Percentiles rank a stretch among this genome's conserved stretches.
phyloP scores from a whole-genome alignment of 2,888 invertebrate genomes.

The Drosophila acutilabella region DNA sequence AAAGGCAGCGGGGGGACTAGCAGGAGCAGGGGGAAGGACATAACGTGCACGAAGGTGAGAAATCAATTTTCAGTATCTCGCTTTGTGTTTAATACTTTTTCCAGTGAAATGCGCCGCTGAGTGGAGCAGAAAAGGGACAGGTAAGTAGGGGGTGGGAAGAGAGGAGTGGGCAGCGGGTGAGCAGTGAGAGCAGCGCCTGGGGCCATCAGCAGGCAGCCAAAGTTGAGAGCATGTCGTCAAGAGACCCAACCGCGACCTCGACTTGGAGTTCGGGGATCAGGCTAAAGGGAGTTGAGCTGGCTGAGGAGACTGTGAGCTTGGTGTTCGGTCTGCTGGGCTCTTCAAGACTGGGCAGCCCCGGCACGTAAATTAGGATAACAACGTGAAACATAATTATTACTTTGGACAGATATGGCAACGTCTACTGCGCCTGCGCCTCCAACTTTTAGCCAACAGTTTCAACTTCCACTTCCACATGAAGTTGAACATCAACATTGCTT shows the following conservation, averaged over 20 bases:
- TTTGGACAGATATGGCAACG: slow-evolving; percentile 77
- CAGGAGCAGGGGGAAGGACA: slow-evolving; percentile 20
- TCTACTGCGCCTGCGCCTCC: slow-evolving; percentile 38
- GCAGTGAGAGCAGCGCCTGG: slow-evolving; percentile 17
- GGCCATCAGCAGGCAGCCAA: slow-evolving; percentile 28
- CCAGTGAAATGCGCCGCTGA: slow-evolving; percentile 76
- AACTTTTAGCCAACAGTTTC: not conserved
- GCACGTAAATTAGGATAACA: slow-evolving; percentile 84
- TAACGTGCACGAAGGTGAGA: slow-evolving; percentile 83
- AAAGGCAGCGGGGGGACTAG: too few species aligned
- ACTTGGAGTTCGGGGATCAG: slow-evolving; percentile 14
- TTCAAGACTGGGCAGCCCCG: slow-evolving; percentile 50
- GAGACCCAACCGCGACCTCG: slow-evolving; percentile 10
- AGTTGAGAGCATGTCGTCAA: slow-evolving; percentile 10
- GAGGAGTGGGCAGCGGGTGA: not conserved
- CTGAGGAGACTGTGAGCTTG: not conserved
- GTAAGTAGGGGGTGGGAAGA: not conserved
- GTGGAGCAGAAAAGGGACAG: slow-evolving; percentile 5
- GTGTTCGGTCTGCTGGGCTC: not conserved
- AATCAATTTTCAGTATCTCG: slow-evolving; percentile 83
- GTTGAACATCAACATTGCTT: too few species aligned
- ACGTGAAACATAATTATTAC: slow-evolving; percentile 83
- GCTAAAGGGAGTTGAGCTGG: not conserved
- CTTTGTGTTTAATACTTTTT: slow-evolving; percentile 78
- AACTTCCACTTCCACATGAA: not conserved